These are phyloP conservation scores for Eudorcas thomsonii DNA, from an alignment of 2,113 vertebrate genomes.

Conservation along the genomic window DNA sequence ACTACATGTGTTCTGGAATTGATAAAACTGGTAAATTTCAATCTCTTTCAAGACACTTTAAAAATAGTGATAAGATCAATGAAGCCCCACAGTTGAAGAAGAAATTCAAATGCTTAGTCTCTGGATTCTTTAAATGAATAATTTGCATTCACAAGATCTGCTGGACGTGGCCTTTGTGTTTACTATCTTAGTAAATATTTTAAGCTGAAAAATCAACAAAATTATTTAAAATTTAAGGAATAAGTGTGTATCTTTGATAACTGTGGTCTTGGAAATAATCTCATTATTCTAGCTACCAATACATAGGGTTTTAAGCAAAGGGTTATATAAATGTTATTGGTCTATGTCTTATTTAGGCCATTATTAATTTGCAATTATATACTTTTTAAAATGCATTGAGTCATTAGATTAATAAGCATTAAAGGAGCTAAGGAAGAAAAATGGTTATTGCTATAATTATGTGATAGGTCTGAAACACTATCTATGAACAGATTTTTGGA, in stretches of 20 bases:
- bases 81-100: background rate
- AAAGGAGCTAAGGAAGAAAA: constrained; percentile 59
- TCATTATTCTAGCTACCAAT: constrained; percentile 42
- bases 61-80: constrained; percentile 22
- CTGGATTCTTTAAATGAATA: constrained; percentile 27
- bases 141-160: background rate
- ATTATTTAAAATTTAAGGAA: constrained; percentile 50
- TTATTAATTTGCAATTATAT: constrained; percentile 60
- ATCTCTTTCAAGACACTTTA: background rate
- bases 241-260: constrained; percentile 46
- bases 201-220: constrained; percentile 34
- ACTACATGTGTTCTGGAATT: background rate
- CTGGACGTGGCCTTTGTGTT: background rate
- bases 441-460: constrained; percentile 43
- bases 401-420: constrained; percentile 62
- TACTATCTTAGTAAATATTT: background rate
- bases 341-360: constrained; percentile 32
- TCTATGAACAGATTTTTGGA: constrained; percentile 66
- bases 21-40: constrained; percentile 5
- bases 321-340: constrained; percentile 43
- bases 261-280: constrained; percentile 46
- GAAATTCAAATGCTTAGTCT: background rate
- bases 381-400: constrained; percentile 61
- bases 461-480: constrained; percentile 61
- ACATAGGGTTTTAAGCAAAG: constrained; percentile 41